Evolutionary conservation across 2,888 invertebrate genomes (phyloP), one percentile per base, ranked within the genome.

Genomic region (Hypolimnas misippus): DNA sequence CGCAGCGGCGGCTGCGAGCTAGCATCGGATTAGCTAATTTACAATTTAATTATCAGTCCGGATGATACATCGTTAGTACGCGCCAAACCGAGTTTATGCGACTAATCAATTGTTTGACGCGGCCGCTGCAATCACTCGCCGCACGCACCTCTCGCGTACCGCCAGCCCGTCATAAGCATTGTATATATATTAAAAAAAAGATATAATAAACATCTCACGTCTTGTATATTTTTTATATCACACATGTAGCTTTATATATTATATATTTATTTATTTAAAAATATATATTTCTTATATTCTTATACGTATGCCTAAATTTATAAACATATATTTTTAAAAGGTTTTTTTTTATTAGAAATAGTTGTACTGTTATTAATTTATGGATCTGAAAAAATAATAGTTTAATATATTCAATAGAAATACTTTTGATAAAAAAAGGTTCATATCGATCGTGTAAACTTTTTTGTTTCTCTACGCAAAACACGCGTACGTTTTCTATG

Each of bases 51-150:
- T 92, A 91, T 90, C 89, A 87, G 82, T 78, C 81, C 82, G 89
- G 82, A 89, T 91, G 92, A 92, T 89, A 88, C 90, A 89, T 91
- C 90, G 89, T 90, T 90, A 90, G 89, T 84, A 83, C 85, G 83
- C 86, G 89, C 89, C 90, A 91, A 92, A 91, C 91, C 88, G 86
- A 91, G 89, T 92, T 91, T 91, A 92, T 90, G 89, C 89, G 86
- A 90, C 91, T 92, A 92, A 92, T 91, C 92, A 92, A 91, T 91
- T 92, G 92, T 91, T 92, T 91, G 92, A 90, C 89, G 90, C 88
- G 89, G 88, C 88, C 87, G 79, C 73, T 75, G 89, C 90, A 91
- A 91, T 91, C 91, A 91, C 88, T 87, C 81, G 83, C 83, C 78
- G 75, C 75, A 69, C 63, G 76, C 73, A 71, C 74, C 74, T 74